Conservation (phyloP, 2,888 invertebrate genomes). For the Diloba caeruleocephala region DNA sequence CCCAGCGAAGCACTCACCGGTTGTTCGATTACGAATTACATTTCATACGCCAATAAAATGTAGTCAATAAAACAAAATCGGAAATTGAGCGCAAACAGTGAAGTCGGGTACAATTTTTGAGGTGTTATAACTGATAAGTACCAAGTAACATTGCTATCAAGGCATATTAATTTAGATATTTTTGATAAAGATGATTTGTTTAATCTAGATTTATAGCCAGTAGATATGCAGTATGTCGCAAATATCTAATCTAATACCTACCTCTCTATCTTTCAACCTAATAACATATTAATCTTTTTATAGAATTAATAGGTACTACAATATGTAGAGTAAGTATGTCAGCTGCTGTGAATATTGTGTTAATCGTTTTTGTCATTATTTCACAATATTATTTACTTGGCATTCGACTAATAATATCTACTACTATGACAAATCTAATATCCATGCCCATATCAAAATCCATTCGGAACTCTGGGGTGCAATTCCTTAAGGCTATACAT, state of each 20-base stretch:
- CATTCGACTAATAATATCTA: too few relatives aligned
- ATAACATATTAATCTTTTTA: slow-evolving; percentile 25
- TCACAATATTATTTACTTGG: too few relatives aligned
- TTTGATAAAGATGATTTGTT: slow-evolving; percentile 30
- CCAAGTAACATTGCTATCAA: slow-evolving; percentile 18
- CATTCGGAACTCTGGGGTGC: too few relatives aligned
- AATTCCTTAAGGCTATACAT: too few relatives aligned
- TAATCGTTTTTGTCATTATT: too few relatives aligned
- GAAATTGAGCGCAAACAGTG: too few relatives aligned
- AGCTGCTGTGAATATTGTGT: neutral
- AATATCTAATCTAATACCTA: too few relatives aligned
- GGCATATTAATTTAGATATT: slow-evolving; percentile 24
- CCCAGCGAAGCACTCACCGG: too few relatives aligned
- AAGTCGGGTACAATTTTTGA: neutral
- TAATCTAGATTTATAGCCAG: slow-evolving; percentile 36
- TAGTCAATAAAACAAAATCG: neutral
- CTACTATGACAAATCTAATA: too few relatives aligned
- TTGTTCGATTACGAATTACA: too few relatives aligned
- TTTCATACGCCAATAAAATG: neutral
- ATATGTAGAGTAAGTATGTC: slow-evolving; percentile 3
- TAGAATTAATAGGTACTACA: slow-evolving; percentile 14
- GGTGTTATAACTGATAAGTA: neutral
- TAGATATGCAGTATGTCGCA: slow-evolving; percentile 26
- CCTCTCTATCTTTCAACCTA: slow-evolving; percentile 26
- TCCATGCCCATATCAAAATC: too few relatives aligned